Evolutionary conservation across 2,888 invertebrate species (phyloP).

Genomic region (Pterostichus niger): DNA sequence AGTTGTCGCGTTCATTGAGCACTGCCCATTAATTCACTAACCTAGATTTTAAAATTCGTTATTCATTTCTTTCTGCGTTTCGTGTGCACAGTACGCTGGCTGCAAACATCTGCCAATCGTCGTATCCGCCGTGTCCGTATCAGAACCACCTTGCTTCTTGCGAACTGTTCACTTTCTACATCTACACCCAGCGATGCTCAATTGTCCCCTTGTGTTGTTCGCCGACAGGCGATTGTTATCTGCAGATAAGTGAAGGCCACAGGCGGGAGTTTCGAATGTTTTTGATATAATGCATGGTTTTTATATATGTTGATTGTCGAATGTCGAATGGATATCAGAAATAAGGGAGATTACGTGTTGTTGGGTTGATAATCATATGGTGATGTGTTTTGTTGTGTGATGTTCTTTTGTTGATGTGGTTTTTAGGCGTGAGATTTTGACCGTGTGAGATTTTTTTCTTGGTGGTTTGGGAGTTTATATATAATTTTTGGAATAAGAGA

Average conservation of each 20-base stretch:
- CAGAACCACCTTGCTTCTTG: conserved; percentile 53
- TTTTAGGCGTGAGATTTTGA: conserved; percentile 15
- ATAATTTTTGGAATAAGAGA: not conserved
- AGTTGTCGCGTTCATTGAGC: conserved; percentile 22
- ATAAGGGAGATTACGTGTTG: conserved; percentile 1
- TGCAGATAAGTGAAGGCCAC: conserved; percentile 24
- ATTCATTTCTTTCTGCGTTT: conserved; percentile 39
- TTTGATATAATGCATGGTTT: conserved; percentile 42
- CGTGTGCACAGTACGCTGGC: not conserved
- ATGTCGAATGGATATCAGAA: not conserved
- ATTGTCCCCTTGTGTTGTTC: conserved; percentile 27
- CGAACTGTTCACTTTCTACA: conserved; percentile 56
- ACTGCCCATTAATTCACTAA: conserved; percentile 49
- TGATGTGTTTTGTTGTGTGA: conserved; percentile 14
- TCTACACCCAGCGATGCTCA: conserved; percentile 31
- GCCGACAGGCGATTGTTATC: conserved; percentile 42
- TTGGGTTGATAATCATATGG: not conserved
- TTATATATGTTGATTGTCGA: not conserved
- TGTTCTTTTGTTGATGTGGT: conserved; percentile 1
- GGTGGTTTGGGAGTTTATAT: not conserved
- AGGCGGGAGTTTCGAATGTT: conserved; percentile 21
- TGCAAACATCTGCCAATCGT: conserved; percentile 58
- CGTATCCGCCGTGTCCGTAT: conserved; percentile 23
- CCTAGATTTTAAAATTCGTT: conserved; percentile 58
- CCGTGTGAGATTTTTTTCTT: conserved; percentile 7